Conservation (phyloP, 2,888 invertebrate genomes). For the Hydropsyche betteni region DNA sequence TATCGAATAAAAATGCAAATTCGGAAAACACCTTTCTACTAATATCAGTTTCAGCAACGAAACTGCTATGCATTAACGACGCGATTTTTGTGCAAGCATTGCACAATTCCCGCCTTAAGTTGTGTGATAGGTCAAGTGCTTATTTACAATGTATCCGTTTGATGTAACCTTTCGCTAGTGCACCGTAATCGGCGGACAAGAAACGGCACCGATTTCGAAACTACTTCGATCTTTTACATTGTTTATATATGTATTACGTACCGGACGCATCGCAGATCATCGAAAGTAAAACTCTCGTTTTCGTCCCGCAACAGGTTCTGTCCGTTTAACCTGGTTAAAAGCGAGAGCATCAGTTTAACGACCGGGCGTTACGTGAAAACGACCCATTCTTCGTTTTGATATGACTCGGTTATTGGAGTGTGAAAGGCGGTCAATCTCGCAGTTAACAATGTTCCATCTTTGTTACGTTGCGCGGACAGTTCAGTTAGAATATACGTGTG, state of each 20-base stretch:
- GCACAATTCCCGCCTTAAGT: neutral
- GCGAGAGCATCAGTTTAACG: slow-evolving; percentile 17
- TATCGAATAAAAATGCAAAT: too few relatives aligned
- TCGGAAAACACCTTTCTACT: too few relatives aligned
- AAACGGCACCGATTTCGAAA: slow-evolving; percentile 14
- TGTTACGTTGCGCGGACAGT: neutral
- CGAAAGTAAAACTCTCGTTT: slow-evolving; percentile 13
- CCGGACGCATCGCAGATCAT: neutral
- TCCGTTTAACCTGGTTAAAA: slow-evolving; percentile 22
- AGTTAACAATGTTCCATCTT: neutral
- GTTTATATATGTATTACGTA: neutral
- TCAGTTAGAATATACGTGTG: neutral
- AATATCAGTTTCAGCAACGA: too few relatives aligned
- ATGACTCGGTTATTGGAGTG: slow-evolving; percentile 16
- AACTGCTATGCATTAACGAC: too few relatives aligned
- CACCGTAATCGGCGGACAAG: neutral
- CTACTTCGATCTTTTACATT: neutral
- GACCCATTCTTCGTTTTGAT: neutral
- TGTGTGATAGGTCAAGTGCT: slow-evolving; percentile 31
- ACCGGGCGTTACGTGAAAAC: neutral
- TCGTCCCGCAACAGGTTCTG: slow-evolving; percentile 7
- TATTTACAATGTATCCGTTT: neutral
- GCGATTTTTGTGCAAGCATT: neutral
- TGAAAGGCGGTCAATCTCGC: neutral
- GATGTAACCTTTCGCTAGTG: slow-evolving; percentile 7